Conservation (phyloP, 2,888 invertebrate species). For the Scrobipalpa atriplicella region DNA sequence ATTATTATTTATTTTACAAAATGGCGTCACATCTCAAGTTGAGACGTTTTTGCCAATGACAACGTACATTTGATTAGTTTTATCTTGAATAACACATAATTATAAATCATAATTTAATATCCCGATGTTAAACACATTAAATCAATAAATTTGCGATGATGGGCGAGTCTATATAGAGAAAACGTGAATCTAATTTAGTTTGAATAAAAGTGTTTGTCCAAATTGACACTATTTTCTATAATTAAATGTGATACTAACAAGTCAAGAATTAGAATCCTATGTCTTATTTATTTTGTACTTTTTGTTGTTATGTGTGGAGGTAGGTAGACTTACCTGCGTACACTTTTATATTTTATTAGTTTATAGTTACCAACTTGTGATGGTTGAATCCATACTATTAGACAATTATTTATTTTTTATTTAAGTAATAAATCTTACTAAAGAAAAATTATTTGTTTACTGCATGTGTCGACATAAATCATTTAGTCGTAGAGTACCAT, state of each 20-base stretch:
- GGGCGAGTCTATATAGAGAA: too few species aligned
- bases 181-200: too few species aligned
- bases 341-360: constrained; percentile 24
- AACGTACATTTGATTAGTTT: too few species aligned
- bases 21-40: too few species aligned
- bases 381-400: constrained; percentile 49
- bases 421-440: constrained; percentile 7
- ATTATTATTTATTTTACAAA: too few species aligned
- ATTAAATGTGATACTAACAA: background rate
- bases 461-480: constrained; percentile 77
- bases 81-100: too few species aligned
- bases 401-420: constrained; percentile 43
- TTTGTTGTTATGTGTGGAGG: constrained; percentile 27
- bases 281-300: background rate
- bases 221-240: background rate
- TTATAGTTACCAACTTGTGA: constrained; percentile 54
- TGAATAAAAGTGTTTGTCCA: background rate
- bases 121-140: too few species aligned
- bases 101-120: too few species aligned
- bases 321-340: background rate
- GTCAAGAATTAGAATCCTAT: constrained; percentile 1
- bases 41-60: too few species aligned
- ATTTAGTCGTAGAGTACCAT: constrained; percentile 78
- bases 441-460: constrained; percentile 37
- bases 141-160: too few species aligned